Base-by-base conservation (phyloP, 2,888 invertebrate species). In the Seladonia tumulorum region DNA sequence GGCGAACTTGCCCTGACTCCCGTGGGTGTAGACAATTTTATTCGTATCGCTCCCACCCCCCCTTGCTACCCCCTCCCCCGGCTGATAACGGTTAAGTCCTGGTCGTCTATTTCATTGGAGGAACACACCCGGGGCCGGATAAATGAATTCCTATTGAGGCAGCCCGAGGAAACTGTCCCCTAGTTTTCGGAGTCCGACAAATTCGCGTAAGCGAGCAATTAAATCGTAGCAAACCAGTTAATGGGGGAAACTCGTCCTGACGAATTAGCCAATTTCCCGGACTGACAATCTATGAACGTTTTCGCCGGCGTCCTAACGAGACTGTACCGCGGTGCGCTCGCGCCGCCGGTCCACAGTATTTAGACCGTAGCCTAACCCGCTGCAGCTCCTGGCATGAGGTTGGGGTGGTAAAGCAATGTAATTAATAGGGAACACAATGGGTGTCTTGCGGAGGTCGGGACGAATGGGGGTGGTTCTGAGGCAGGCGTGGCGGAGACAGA, bases 361-460 rank as follows among this genome's bases (percentile, higher is more conserved):
- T 91, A 91, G 92, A 93, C 89, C 90, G 89, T 91, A 86, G 86
- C 90, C 90, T 89, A 89, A 82, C 89, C 74, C 80, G 86, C 60
- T 86, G 78, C 90, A 83, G 85, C 83, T 82, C 79, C 85, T 79
- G 89, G 87, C 81, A 79, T 60, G 85, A 89, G 87, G 86, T 78
- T 87, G 85, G 86, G 88, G 68, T 83, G 87, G 83, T 88, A 87
- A 90, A 88, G 91, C 93, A 93, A 93, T 93, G 93, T 93, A 93
- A 93, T 93, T 93, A 93, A 93, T 93, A 93, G 93, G 92, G 85
- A 92, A 91, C 92, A 93, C 93, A 93, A 93, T 93, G 92, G 93
- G 92, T 93, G 93, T 93, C 93, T 93, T 91, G 92, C 83, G 89
- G 89, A 87, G 90, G 85, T 76, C 71, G 90, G 87, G 83, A 81